phyloP scores from a whole-genome alignment of 2,797 vertebrate genomes.

The Gymnothorax javanicus region DNA sequence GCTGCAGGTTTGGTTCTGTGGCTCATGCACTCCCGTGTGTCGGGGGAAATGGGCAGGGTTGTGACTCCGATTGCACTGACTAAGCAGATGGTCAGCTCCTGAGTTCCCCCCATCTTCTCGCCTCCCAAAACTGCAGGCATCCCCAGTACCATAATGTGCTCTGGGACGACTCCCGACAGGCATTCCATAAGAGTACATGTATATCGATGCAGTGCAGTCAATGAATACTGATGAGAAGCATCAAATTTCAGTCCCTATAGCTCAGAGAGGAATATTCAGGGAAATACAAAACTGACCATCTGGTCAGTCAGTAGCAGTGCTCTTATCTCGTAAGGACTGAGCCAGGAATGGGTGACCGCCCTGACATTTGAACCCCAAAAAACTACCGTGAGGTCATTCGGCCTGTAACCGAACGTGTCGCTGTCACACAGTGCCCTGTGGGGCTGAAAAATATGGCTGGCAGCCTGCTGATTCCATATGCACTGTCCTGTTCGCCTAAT shows the following conservation, averaged over 20 bases:
- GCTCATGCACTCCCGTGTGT: conserved; percentile 1
- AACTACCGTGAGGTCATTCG: neutral
- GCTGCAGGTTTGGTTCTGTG: neutral
- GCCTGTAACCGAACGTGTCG: neutral
- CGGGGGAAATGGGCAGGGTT: neutral
- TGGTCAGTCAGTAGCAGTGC: neutral
- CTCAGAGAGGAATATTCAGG: neutral
- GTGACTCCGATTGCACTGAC: neutral
- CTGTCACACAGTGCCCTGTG: neutral
- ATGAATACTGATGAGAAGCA: neutral
- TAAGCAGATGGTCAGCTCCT: conserved; percentile 6
- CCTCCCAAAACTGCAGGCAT: neutral
- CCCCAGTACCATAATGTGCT: neutral
- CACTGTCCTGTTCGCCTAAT: neutral
- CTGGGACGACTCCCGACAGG: neutral
- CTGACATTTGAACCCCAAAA: neutral
- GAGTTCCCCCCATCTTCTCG: neutral
- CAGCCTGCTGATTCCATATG: neutral
- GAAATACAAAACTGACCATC: neutral
- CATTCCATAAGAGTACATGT: neutral
- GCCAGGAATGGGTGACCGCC: neutral
- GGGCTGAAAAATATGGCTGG: neutral
- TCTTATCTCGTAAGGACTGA: neutral
- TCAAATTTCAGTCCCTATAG: neutral
- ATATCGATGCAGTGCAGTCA: neutral